Conservation (phyloP, 2,113 vertebrate species). For the Elachura formosa region DNA sequence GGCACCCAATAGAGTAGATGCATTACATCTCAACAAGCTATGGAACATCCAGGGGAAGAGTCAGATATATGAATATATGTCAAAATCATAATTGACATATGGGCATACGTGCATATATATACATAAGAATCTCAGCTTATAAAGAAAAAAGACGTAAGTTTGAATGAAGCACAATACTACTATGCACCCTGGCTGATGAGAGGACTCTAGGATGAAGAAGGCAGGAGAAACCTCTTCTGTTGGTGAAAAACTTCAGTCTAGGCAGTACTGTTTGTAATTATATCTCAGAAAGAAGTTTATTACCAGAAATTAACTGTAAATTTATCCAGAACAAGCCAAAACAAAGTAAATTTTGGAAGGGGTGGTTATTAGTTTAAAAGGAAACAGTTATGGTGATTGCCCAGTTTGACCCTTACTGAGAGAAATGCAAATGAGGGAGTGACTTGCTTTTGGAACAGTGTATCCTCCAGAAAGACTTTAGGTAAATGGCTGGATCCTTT, state of each 20-base stretch:
- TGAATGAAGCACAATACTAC: neutral
- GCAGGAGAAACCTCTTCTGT: neutral
- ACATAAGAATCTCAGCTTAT: neutral
- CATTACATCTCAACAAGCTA: neutral
- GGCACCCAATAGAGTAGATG: neutral
- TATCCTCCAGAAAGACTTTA: neutral
- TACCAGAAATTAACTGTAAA: neutral
- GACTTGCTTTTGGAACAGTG: neutral
- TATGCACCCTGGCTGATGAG: neutral
- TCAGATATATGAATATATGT: neutral
- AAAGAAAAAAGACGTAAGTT: neutral
- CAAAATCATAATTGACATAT: neutral
- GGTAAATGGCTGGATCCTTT: neutral
- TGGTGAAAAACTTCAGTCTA: neutral
- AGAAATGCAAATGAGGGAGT: neutral
- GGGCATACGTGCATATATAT: neutral
- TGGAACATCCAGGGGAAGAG: neutral
- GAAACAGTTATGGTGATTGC: neutral
- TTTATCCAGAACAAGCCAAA: neutral
- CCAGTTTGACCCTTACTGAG: neutral
- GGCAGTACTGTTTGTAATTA: neutral
- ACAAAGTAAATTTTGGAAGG: neutral
- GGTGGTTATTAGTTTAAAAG: neutral
- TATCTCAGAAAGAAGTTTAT: neutral
- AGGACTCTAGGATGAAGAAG: neutral